Evolutionary conservation across 1,140 invertebrate species (phyloP), one percentile per base, ranked within the genome.

Genomic region (Anadara kagoshimensis): DNA sequence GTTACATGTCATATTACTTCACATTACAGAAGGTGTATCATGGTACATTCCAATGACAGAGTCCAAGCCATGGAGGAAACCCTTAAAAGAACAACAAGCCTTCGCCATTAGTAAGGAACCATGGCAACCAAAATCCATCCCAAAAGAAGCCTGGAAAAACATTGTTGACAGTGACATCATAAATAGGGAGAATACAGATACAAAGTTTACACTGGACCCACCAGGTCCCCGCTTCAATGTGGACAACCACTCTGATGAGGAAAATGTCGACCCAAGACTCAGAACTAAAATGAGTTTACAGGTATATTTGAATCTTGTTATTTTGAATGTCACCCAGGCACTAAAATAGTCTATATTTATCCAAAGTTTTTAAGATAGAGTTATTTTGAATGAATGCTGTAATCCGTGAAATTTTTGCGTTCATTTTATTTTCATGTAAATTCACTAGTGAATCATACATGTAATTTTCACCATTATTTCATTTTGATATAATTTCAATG

Each of bases 31-130:
- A 71, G 80, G 75, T 44, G 10, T 81, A 43, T 54, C 80, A 1
- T 86, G 85, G 85, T 86, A 78, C 68, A 76, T 86, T 43, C 73
- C 80, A 18, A 64, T 86, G 78, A 75, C 78, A 2, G 70, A 76
- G 11, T 45, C 57, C 1, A 66, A 67, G 36, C 82, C 83, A n/a
- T 84, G 83, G 82, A 77, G 76, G 62, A 66, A 81, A 45, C 80
- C 83, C n/a, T 65, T 84, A 11, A 76, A 78, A 58, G 84, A 86
- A 51, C 62, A 73, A 22, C 83, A 84, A 61, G 78, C 81, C 12
- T 76, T 79, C 66, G 63, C 80, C 18, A 61, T 76, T 1, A 56
- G 49, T 22, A 74, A 78, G 14, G 73, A 78, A 62, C 73, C 77
- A 41, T 78, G 76, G 77, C 72, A 72, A 58, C 78, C 81, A n/a